These are phyloP conservation scores for Peromyscus maniculatus DNA, from an alignment of 2,113 vertebrate genomes.

Conservation along the genomic window DNA sequence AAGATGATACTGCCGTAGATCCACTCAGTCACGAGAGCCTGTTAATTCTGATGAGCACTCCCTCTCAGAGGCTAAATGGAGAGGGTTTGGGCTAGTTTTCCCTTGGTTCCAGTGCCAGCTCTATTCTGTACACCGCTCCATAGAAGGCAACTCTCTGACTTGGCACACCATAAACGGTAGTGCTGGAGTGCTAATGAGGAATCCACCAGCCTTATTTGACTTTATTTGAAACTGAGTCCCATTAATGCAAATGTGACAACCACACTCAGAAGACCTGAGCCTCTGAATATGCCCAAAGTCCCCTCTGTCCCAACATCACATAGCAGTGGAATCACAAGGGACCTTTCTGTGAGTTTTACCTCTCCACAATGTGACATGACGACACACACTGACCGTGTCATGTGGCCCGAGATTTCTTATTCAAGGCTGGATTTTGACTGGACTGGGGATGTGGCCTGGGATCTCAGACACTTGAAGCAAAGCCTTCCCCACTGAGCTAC, in stretches of 20 bases:
- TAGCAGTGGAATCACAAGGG: neutral
- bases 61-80: neutral
- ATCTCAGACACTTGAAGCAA: neutral
- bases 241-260: neutral
- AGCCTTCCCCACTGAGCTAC: neutral
- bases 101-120: neutral
- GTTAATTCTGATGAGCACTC: neutral
- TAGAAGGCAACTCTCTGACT: slow-evolving; percentile 19
- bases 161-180: slow-evolving; percentile 9
- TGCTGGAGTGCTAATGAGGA: neutral
- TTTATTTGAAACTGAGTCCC: slow-evolving; percentile 25
- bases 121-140: neutral
- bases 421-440: neutral
- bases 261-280: neutral
- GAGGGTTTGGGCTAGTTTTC: neutral
- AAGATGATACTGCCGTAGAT: neutral
- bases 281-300: neutral
- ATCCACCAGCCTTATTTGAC: neutral
- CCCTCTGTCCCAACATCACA: neutral
- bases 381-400: neutral
- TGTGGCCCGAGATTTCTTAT: neutral
- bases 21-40: neutral
- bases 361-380: neutral
- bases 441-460: neutral
- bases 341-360: neutral